Evolutionary conservation across 2,797 vertebrate species (phyloP), one percentile per base, ranked within the genome.

Genomic region (Staurois parvus): DNA sequence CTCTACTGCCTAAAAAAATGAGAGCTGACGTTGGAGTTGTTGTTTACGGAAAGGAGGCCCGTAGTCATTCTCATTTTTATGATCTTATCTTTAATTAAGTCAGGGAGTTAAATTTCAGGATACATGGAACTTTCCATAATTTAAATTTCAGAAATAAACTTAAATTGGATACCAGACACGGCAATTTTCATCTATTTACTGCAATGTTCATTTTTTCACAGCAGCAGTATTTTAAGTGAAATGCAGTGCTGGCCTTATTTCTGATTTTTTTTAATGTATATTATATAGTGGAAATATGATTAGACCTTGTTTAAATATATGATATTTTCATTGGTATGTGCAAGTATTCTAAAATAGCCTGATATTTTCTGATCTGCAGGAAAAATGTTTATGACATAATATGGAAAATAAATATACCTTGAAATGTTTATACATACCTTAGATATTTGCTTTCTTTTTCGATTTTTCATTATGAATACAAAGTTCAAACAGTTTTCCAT

Each of bases 391-490:
- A 40, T 17, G 28, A 40, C 30, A 62, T 66, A 64, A 76, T 80
- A 81, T 81, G 70, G 64, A 74, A 79, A 85, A 69, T 85, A 72
- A 59, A 42, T 72, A 34, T 72, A 48, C 8, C 69, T 10, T 83
- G 42, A 30, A 64, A 56, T 83, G 75, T 86, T 79, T 84, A 84
- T 78, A 45, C 75, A 83, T 87, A 79, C 70, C 34, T n/a, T 3
- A 9, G 45, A 87, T 87, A 74, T 79, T 83, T 87, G 69, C 42
- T 79, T 87, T 40, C 28, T 34, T 80, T 26, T 72, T 82, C 48
- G 40, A 66, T 32, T 59, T 59, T 40, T 78, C 72, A 69, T 79
- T 82, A 77, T 83, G n/a, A 37, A 78, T 73, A 59, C 45, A 59
- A 48, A 21, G 56, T 75, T 84, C 48, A 79, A 78, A 78, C 30